Conservation (phyloP, 2,113 vertebrate species). For the Myxocyprinus asiaticus region DNA sequence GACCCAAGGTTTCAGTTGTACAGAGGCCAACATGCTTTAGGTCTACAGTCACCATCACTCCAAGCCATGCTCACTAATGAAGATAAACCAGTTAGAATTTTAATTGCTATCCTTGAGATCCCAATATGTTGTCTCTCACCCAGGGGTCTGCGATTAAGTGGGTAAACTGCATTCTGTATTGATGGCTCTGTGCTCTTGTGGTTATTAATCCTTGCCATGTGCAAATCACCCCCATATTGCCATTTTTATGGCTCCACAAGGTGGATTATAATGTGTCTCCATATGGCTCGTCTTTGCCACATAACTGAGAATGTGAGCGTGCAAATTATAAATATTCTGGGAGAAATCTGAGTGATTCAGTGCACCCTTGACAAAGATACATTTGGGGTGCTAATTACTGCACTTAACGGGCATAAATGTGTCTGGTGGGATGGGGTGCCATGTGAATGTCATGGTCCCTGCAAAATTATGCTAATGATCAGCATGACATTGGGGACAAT, state of each 20-base stretch:
- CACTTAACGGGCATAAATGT: conserved; percentile 26
- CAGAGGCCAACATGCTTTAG: neutral
- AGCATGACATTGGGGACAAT: conserved; percentile 27
- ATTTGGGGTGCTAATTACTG: conserved; percentile 43
- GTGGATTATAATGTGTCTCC: conserved; percentile 61
- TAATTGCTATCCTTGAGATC: conserved; percentile 63
- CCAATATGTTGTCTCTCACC: conserved; percentile 62
- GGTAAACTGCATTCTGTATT: conserved; percentile 39
- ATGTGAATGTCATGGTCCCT: conserved; percentile 4
- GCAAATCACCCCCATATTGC: conserved; percentile 64
- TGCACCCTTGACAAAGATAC: conserved; percentile 22
- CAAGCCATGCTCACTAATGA: conserved; percentile 60
- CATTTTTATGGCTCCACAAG: conserved; percentile 61
- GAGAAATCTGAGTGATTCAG: conserved; percentile 14
- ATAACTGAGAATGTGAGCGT: conserved; percentile 41
- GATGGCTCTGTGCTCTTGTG: conserved; percentile 60
- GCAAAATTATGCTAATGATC: conserved; percentile 36
- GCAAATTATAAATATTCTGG: conserved; percentile 23
- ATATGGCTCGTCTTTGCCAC: conserved; percentile 59
- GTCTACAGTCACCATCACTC: conserved; percentile 18
- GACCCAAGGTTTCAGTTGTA: neutral
- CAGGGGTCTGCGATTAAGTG: conserved; percentile 47
- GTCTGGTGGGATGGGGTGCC: conserved; percentile 32
- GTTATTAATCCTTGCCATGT: conserved; percentile 61
- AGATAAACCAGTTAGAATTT: conserved; percentile 59